A percentile compares a stretch with the other conserved stretches of the same genome.
Conservation (phyloP, 1,140 invertebrate species). For the Orius insidiosus region DNA sequence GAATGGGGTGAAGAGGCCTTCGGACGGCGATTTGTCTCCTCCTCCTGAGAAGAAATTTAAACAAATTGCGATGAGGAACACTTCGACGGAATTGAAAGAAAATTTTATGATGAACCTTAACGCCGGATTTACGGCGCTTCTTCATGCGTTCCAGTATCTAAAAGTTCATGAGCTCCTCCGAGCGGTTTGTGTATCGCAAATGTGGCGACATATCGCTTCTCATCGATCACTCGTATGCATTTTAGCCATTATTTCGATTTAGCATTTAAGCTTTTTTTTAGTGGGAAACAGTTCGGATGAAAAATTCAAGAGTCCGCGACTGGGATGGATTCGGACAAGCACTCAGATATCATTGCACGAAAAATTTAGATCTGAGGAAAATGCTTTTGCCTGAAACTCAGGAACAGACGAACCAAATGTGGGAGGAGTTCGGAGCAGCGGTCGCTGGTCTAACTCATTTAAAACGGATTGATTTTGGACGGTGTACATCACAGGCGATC, state of each 20-base stretch:
- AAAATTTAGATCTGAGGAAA: conserved; percentile 51
- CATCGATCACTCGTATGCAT: conserved; percentile 38
- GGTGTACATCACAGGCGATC: conserved; percentile 50
- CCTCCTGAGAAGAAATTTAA: conserved; percentile 9
- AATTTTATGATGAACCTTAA: conserved; percentile 39
- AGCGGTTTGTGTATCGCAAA: conserved; percentile 51
- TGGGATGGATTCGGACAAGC: conserved; percentile 51
- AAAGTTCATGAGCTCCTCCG: conserved; percentile 56
- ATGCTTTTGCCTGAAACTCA: conserved; percentile 41
- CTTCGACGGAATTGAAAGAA: conserved; percentile 28
- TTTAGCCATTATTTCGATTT: conserved; percentile 8
- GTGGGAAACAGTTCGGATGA: conserved; percentile 61
- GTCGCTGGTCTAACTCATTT: conserved; percentile 41
- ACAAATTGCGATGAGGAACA: neutral
- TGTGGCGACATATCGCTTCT: conserved; percentile 54
- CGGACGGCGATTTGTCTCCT: neutral
- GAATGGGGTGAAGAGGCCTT: conserved; percentile 12
- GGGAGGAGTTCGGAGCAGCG: conserved; percentile 45
- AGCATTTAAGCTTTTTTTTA: too few species aligned
- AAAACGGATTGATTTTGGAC: conserved; percentile 40
- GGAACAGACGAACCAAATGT: conserved; percentile 37
- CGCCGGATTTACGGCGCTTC: conserved; percentile 39
- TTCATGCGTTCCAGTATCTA: conserved; percentile 52
- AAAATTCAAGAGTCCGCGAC: conserved; percentile 56
- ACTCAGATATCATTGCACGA: conserved; percentile 39